Conservation (phyloP, 2,113 vertebrate genomes). For the Sinocyclocheilus anophthalmus region DNA sequence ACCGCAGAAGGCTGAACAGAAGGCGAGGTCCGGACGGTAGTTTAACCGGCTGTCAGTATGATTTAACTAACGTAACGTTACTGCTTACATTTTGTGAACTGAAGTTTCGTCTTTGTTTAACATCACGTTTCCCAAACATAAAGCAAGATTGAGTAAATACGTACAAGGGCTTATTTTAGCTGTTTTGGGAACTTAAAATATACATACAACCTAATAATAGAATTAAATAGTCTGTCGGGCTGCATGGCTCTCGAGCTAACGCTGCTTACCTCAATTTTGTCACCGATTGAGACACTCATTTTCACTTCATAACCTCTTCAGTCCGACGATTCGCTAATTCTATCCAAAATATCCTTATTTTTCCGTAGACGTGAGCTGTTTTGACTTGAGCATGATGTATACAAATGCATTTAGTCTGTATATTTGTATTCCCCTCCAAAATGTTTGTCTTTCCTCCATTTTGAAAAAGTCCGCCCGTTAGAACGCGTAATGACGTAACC, state of each 20-base stretch:
- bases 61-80: too few relatives aligned
- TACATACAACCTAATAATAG: background rate
- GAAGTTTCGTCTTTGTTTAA: background rate
- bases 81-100: background rate
- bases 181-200: background rate
- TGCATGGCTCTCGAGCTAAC: too few relatives aligned
- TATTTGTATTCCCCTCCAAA: conserved; percentile 68
- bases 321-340: background rate
- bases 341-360: conserved; percentile 8
- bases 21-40: background rate
- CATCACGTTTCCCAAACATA: background rate
- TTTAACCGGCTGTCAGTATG: background rate
- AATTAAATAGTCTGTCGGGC: background rate
- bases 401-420: conserved; percentile 41
- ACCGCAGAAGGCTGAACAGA: conserved; percentile 35
- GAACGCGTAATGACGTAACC: conserved; percentile 41
- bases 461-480: conserved; percentile 90
- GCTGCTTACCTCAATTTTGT: conserved; percentile 84
- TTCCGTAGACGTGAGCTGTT: conserved; percentile 1
- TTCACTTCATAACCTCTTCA: conserved; percentile 51
- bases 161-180: too few relatives aligned
- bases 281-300: conserved; percentile 85
- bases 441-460: conserved; percentile 79
- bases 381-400: conserved; percentile 29
- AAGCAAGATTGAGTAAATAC: background rate